These are phyloP conservation scores for Acrocyrtus sp. DNA, from an alignment of 2,888 invertebrate genomes.

Conservation along the genomic window DNA sequence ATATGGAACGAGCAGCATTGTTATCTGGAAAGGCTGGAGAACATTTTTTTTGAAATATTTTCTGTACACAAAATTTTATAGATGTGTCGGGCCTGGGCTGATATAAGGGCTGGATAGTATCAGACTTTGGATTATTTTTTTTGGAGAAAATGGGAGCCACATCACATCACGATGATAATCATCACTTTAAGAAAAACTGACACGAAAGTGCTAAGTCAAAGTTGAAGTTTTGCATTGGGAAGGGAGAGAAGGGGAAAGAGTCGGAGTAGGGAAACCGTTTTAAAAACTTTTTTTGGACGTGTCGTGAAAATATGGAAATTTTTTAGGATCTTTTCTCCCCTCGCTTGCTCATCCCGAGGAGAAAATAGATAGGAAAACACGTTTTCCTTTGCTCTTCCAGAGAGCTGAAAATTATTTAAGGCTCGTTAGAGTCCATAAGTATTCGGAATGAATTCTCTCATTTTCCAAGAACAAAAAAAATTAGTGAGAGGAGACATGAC, in stretches of 20 bases:
- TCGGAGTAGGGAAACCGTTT: too few species aligned
- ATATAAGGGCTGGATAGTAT: too few species aligned
- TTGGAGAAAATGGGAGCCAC: too few species aligned
- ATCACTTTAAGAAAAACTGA: not conserved
- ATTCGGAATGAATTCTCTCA: slow-evolving; percentile 39
- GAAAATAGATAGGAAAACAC: slow-evolving; percentile 11
- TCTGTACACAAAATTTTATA: not conserved
- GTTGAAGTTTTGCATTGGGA: not conserved
- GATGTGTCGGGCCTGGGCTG: too few species aligned
- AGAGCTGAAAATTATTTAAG: slow-evolving; percentile 10
- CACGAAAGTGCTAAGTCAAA: not conserved
- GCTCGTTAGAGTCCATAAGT: slow-evolving; percentile 41
- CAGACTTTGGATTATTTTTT: too few species aligned
- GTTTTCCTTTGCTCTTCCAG: slow-evolving; percentile 13
- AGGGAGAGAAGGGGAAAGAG: too few species aligned
- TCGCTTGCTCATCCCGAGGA: not conserved
- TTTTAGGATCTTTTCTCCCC: slow-evolving; percentile 5
- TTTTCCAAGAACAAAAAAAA: too few species aligned
- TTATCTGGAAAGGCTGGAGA: not conserved
- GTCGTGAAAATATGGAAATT: not conserved
- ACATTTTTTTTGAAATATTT: not conserved
- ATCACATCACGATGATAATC: not conserved
- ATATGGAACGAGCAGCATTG: not conserved
- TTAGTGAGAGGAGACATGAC: not conserved
- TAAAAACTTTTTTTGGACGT: not conserved